Conservation (phyloP, 2,113 vertebrate species). For the Malurus melanocephalus region DNA sequence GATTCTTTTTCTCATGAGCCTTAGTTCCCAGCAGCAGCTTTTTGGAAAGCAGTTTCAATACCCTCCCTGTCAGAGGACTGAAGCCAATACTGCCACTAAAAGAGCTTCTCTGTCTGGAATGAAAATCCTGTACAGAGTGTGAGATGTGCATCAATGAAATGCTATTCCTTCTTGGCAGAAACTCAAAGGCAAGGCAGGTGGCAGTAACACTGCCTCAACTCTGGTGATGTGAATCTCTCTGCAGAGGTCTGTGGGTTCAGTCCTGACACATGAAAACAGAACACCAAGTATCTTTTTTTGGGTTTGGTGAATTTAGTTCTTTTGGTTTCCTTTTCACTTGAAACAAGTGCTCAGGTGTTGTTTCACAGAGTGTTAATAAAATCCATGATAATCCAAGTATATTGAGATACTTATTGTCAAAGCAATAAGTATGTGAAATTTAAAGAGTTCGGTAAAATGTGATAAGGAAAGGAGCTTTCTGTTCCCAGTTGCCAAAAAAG, state of each 20-base stretch:
- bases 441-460: neutral
- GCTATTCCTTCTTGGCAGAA: neutral
- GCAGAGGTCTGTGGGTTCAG: neutral
- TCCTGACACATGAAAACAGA: neutral
- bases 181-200: neutral
- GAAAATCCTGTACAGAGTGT: neutral
- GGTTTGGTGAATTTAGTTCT: neutral
- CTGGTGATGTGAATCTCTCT: neutral
- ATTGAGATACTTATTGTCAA: neutral
- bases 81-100: neutral
- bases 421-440: neutral
- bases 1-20: neutral
- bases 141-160: neutral
- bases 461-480: neutral
- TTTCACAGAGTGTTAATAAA: neutral
- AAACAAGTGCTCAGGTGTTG: neutral
- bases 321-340: neutral
- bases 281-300: neutral
- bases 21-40: neutral
- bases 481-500: neutral
- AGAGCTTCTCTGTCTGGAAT: neutral
- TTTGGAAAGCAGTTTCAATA: neutral
- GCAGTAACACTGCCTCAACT: neutral
- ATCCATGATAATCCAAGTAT: neutral
- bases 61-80: neutral